Base-by-base conservation (phyloP, 2,797 vertebrate species). In the Ctenopoma kingsleyae region DNA sequence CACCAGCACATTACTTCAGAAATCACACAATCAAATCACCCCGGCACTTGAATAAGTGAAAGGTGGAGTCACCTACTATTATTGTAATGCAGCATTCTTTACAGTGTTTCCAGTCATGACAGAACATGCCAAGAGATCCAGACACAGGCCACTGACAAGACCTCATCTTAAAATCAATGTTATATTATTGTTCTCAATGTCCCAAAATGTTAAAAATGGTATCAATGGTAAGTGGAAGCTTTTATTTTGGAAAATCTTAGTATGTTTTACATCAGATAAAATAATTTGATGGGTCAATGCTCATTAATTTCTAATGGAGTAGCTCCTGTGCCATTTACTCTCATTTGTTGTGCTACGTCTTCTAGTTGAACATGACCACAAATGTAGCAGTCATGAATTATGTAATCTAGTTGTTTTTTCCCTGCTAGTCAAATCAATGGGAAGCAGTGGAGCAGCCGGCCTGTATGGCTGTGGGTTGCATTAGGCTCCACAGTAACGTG, bases 391-490 rank as follows among this genome's bases (percentile, higher is more conserved):
- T 75, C 77, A 87, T 90, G 81, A 87, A 91, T 92, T 91, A 91
- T 91, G 89, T 90, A 92, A 91, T 89, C 78, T 76, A 59, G 56
- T 88, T 85, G 80, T 89, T 87, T 64, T 71, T 61, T 61, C 81
- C 67, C 51, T 60, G 77, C 74, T 9, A 12, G 74, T 66, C 51
- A 22, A 78, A 90, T 93, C 80, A 57, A 90, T 92, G 82, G 65
- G 32, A 75, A 77, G 84, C 80, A 74, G 68, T 44, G 71, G 48
- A 78, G 72, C 78, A 61, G 61, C 61, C 68, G 17, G 71, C 41
- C 79, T 70, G 0, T 43, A 60, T 64, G 78, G 71, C 68, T 72
- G 62, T 15, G 49, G 65, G 61, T 54, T 87, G 78, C 82, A 85
- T 87, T 82, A 83, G 82, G 41, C 83, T 88, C 71, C 65, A 40